phyloP scores from a whole-genome alignment of 37 sponge, comb jelly and placozoan genomes.

The Crambe crambe region DNA sequence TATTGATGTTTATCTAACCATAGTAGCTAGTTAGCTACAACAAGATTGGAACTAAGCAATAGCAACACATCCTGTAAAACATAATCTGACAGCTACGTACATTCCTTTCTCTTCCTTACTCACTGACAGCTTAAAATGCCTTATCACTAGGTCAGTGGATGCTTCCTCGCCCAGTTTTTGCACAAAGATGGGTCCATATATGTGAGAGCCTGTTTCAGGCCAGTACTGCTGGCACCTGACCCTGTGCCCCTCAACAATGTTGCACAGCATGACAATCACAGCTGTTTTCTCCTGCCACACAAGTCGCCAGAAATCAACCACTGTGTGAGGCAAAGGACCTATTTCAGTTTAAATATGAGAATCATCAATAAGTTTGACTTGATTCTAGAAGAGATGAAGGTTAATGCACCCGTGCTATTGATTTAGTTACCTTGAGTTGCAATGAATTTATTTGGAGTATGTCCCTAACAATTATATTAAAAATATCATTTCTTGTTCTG shows the following conservation, averaged over 20 bases:
- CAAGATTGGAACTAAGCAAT: no score
- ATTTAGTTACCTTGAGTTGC: slow-evolving; percentile 59
- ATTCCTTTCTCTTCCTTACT: no score
- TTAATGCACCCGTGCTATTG: not conserved
- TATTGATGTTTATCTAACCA: no score
- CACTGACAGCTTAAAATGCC: slow-evolving; percentile 15
- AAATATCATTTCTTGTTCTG: not conserved
- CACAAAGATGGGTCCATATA: slow-evolving; percentile 36
- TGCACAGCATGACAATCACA: slow-evolving; percentile 31
- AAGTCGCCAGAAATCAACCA: slow-evolving; percentile 54
- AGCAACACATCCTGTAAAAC: no score
- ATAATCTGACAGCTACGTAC: no score
- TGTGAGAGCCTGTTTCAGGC: slow-evolving; percentile 17
- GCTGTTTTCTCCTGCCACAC: slow-evolving; percentile 46
- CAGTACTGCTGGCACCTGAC: slow-evolving; percentile 60
- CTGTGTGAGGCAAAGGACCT: slow-evolving; percentile 55
- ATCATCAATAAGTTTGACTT: not conserved
- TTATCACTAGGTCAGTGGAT: slow-evolving; percentile 17
- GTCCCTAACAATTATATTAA: slow-evolving; percentile 18
- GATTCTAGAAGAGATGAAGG: no score
- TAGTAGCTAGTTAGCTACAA: no score
- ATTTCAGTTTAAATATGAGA: not conserved
- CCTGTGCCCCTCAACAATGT: slow-evolving; percentile 25
- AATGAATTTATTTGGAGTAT: slow-evolving; percentile 46
- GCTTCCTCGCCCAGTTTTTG: not conserved